These are phyloP conservation scores for Nomada flava DNA, from an alignment of 2,888 invertebrate genomes.

Conservation along the genomic window DNA sequence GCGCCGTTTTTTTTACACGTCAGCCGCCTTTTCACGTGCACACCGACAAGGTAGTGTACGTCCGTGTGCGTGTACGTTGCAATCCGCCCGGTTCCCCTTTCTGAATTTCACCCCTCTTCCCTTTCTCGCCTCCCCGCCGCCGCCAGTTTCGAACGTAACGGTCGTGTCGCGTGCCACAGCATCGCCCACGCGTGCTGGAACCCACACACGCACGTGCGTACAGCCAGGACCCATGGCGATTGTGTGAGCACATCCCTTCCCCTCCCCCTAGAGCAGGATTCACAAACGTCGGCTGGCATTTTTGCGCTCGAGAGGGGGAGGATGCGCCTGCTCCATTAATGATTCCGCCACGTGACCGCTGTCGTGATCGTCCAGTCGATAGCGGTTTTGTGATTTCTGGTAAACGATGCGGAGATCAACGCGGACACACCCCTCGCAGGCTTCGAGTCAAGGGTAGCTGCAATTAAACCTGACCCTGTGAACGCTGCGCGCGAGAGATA, in stretches of 20 bases:
- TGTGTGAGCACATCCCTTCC: constrained; percentile 42
- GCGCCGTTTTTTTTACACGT: constrained; percentile 43
- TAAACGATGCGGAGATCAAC: not conserved
- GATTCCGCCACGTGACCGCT: constrained; percentile 49
- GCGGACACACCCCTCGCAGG: not conserved
- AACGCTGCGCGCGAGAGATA: not conserved
- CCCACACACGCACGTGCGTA: constrained; percentile 70
- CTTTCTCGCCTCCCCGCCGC: constrained; percentile 66
- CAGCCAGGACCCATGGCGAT: constrained; percentile 30
- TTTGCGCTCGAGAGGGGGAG: constrained; percentile 48
- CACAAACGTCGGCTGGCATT: constrained; percentile 57
- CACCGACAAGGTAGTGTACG: constrained; percentile 7
- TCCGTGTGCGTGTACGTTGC: constrained; percentile 45
- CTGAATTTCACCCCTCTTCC: constrained; percentile 75
- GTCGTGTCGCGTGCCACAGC: constrained; percentile 84
- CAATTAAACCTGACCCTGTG: not conserved
- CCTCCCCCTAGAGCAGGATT: constrained; percentile 35
- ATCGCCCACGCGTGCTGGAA: constrained; percentile 83
- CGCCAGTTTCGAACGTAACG: constrained; percentile 82
- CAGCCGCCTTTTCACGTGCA: constrained; percentile 56
- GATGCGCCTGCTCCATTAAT: constrained; percentile 41
- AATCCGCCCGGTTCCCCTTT: constrained; percentile 68
- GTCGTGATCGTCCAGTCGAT: constrained; percentile 30
- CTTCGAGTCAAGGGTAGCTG: not conserved
- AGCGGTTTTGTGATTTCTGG: constrained; percentile 33